Base-by-base conservation (phyloP, 2,888 invertebrate genomes). In the Dicyrtoma fusca region DNA sequence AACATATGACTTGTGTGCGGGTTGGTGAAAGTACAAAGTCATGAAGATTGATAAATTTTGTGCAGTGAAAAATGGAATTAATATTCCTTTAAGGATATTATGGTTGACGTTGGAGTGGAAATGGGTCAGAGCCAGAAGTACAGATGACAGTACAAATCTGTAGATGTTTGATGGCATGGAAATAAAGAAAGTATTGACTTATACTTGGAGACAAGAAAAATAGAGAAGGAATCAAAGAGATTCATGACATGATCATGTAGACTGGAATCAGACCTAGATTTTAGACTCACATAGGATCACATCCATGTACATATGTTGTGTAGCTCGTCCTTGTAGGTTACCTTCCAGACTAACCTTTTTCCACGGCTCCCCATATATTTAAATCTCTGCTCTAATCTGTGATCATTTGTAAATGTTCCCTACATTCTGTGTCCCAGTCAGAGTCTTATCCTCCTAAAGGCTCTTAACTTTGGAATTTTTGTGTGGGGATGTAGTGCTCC, bases 121-220 rank as follows among this genome's bases (percentile, higher is more conserved):
- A 1, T 13, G 55, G 34, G 64, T 17, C 13, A 13, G 10, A 49
- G 25, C 44, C 1, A 13, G 23, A 23, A 49, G 17, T 23, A 55
- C 13, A 21, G 13, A 23, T 19, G 53, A 53, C 11, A 53, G 53
- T 17, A 59, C 19, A 53, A 53, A 53, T 26, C 11, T 21, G 34
- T 6, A 61, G 42, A 53, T 66, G 66, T 42, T 66, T 66, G 53
- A 66, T 66, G 53, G 55, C 19, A 66, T 21, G 66, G 66, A 66
- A 53, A 66, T 66, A 66, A 47, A 45, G 34, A 21, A 53, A 66
- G 19, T 42, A 66, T 53, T 53, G 53, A 49, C 62, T 45, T 11
- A 63, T 44, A 17, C 42, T 21, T 19, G 44, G 62, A 63, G 62
- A 63, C 51, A 65, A 26, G 65, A 8, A 49, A 51, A 51, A 65